Evolutionary conservation across 2,113 vertebrate species (phyloP), one percentile per base, ranked within the genome.

Genomic region (Halichoeres trimaculatus): DNA sequence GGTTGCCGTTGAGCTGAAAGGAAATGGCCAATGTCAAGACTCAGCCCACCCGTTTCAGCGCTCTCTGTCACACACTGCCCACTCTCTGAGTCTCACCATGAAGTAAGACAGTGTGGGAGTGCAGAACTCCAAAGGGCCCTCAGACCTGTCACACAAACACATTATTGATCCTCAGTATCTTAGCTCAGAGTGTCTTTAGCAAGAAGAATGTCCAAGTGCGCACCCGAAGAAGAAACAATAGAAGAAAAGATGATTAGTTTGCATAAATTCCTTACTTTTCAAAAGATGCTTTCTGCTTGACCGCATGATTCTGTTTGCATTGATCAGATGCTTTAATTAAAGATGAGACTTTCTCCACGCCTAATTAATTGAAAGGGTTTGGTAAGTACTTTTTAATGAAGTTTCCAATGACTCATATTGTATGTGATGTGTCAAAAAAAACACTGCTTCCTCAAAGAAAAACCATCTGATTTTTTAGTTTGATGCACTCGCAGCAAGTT

Each of bases 51-150:
- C 60, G 54, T 81, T 89, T 73, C 61, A 74, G 56, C 65, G 26
- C 75, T 5, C 62, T 66, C 74, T 90, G 89, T 90, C 88, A 88
- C 58, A 71, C 45, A 48, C 74, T 81, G 79, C 80, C 84, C 74
- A 77, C 81, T 76, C 70, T 58, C 35, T 65, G 3, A 22, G 50
- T 75, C 78, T 72, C 55, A 74, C 57, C 26, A 75, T 77, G 60
- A 70, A 77, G 72, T 45, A 57, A 72, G 64, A 78, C 66, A 34
- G 69, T 85, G 85, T 87, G 73, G 76, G 78, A 75, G 80, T 57
- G 24, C 70, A 59, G 48, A 66, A 55, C 74, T 69, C 59, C 77
- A 81, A 77, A 78, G 64, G 60, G 57, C 65, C 64, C 58, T 87
- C 81, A 59, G 70, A 77, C 55, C 78, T 85, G 82, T 80, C 87